Base-by-base conservation (phyloP, 2,113 vertebrate genomes). In the Hemichromis elongatus region DNA sequence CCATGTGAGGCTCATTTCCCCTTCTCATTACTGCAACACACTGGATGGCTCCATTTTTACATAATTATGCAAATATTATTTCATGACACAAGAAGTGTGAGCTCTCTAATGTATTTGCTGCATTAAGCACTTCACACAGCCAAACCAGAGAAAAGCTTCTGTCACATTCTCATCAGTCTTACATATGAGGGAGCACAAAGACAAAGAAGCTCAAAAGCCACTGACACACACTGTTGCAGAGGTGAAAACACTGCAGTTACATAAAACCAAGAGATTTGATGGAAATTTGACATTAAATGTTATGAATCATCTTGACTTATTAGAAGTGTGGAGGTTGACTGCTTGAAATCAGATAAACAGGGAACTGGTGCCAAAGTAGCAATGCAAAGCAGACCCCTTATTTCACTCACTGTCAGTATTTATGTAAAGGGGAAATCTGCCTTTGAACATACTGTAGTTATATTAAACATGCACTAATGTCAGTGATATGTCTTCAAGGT, bases 51-150 rank as follows among this genome's bases (percentile, higher is more conserved):
- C 81, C 16, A 59, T 66, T 82, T 89, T 75, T 79, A 53, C 28
- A 79, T 80, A 63, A 84, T 90, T 83, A 86, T 89, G 87, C 63
- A 89, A 85, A 90, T 91, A 78, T 73, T 73, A 82, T 80, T 80
- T 84, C 7, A 77, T 47, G 66, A 81, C 57, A 81, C 83, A 79
- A 85, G 81, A 78, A 68, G 59, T 82, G 82, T 57, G 40, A 40
- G 53, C 53, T 30, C 75, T 87, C 28, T 56, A 66, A 90, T 61
- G 80, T 75, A 79, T 82, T 73, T 88, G 57, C 82, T 0, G 12
- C 82, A 87, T 90, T 78, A 78, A 86, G 77, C 42, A n/a, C 54
- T 81, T 86, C 57, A 79, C 55, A 55, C 80, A 40, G 47, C n/a
- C 83, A 68, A 83, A 79, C 70, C 82, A 82, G 53, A 57, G 59